Percentiles rank a stretch among this genome's conserved stretches.
Evolutionary conservation across 2,113 vertebrate species (phyloP).

Genomic region (Gnathonemus echidnorhynchus): DNA sequence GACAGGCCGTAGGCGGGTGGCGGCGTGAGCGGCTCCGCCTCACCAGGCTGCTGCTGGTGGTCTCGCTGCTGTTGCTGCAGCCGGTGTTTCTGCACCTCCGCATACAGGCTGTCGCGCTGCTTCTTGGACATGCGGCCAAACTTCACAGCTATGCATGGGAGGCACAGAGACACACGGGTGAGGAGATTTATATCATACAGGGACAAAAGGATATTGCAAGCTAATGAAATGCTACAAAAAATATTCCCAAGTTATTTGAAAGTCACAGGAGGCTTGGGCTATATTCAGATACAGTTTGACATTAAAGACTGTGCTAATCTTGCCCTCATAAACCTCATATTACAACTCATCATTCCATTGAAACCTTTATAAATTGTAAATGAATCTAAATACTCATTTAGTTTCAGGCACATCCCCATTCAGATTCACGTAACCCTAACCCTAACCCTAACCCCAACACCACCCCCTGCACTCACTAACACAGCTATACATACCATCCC

Average conservation of each 20-base stretch:
- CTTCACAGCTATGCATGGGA: conserved; percentile 73
- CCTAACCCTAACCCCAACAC: not conserved
- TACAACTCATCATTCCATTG: not conserved
- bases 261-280: not conserved
- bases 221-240: not conserved
- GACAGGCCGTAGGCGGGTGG: conserved; percentile 72
- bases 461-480: not conserved
- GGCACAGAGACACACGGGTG: too few relatives aligned
- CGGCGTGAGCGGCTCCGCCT: conserved; percentile 74
- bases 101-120: conserved; percentile 86
- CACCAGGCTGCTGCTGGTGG: conserved; percentile 71
- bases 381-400: not conserved
- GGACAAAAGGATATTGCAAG: too few relatives aligned
- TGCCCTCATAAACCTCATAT: not conserved
- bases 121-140: conserved; percentile 94
- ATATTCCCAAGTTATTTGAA: not conserved
- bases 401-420: not conserved
- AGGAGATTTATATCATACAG: not conserved
- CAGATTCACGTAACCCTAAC: not conserved
- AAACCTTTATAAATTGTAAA: not conserved
- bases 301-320: not conserved
- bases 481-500: conserved; percentile 62
- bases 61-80: conserved; percentile 76
- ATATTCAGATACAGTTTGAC: not conserved
- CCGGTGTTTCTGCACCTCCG: conserved; percentile 85